Conservation (phyloP, 2,888 invertebrate genomes). For the Pollenia angustigena region DNA sequence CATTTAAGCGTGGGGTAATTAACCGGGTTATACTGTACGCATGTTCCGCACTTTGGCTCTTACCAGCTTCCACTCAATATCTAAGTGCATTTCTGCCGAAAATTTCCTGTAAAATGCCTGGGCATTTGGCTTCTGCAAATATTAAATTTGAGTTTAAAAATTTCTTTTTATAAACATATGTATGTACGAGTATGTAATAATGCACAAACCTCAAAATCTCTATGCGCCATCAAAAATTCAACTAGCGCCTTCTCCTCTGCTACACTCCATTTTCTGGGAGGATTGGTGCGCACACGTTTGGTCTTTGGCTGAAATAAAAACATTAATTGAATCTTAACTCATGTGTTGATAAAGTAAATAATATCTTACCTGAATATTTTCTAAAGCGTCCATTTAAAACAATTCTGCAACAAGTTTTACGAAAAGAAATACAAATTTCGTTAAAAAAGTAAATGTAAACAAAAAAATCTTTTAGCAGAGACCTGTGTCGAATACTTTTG, state of each 20-base stretch:
- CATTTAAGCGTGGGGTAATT: too few relatives aligned
- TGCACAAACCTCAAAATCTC: background rate
- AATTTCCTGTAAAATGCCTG: background rate
- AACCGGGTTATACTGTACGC: too few relatives aligned
- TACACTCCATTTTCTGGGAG: constrained; percentile 4
- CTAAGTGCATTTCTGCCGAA: background rate
- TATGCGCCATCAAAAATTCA: constrained; percentile 4
- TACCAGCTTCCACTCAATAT: background rate
- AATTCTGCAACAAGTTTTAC: too few relatives aligned
- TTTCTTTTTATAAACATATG: background rate
- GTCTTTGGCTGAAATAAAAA: constrained; percentile 9
- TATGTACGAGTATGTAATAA: too few relatives aligned
- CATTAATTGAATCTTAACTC: background rate
- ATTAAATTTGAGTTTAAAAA: background rate
- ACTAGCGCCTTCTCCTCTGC: constrained; percentile 18
- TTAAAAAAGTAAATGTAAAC: too few relatives aligned
- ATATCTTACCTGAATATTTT: too few relatives aligned
- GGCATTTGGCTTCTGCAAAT: background rate
- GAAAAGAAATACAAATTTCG: too few relatives aligned
- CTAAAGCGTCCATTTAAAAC: too few relatives aligned
- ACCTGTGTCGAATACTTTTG: too few relatives aligned
- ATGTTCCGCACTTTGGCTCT: too few relatives aligned
- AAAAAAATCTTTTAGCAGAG: too few relatives aligned
- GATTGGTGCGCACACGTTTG: constrained; percentile 14
- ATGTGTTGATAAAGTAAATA: too few relatives aligned